Conservation (phyloP, 2,113 vertebrate genomes). For the Heterochromis multidens region DNA sequence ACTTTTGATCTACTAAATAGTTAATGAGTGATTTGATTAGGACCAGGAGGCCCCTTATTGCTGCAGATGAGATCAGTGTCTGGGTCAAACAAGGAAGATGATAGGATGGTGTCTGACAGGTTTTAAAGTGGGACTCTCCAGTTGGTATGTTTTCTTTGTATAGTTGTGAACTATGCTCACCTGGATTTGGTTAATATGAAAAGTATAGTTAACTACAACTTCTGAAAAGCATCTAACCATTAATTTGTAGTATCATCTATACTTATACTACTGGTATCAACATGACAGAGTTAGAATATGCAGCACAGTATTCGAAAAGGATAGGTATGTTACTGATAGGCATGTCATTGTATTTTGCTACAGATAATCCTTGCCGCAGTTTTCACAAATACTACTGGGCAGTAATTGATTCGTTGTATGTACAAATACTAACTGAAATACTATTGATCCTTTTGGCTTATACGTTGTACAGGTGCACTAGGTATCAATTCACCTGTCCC, state of each 20-base stretch:
- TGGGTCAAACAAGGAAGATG: conserved; percentile 38
- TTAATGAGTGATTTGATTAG: conserved; percentile 71
- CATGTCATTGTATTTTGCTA: neutral
- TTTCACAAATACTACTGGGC: neutral
- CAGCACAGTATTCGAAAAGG: neutral
- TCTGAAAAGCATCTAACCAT: neutral
- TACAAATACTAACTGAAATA: neutral
- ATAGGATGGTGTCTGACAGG: conserved; percentile 12
- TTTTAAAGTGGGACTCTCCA: neutral
- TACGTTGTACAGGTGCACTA: neutral
- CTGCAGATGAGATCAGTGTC: conserved; percentile 62
- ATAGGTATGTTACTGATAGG: neutral
- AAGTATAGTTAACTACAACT: neutral
- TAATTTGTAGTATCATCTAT: neutral
- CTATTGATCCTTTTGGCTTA: neutral
- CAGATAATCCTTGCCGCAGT: neutral
- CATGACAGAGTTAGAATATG: neutral
- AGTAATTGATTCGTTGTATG: neutral
- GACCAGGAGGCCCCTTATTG: conserved; percentile 47
- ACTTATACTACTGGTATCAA: neutral
- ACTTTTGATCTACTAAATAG: conserved; percentile 65
- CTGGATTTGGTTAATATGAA: neutral
- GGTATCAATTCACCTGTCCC: neutral
- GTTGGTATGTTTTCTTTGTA: neutral
- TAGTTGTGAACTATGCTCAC: neutral